Evolutionary conservation across 2,113 vertebrate genomes (phyloP), one percentile per base, ranked within the genome.

Genomic region (Jacana jacana): DNA sequence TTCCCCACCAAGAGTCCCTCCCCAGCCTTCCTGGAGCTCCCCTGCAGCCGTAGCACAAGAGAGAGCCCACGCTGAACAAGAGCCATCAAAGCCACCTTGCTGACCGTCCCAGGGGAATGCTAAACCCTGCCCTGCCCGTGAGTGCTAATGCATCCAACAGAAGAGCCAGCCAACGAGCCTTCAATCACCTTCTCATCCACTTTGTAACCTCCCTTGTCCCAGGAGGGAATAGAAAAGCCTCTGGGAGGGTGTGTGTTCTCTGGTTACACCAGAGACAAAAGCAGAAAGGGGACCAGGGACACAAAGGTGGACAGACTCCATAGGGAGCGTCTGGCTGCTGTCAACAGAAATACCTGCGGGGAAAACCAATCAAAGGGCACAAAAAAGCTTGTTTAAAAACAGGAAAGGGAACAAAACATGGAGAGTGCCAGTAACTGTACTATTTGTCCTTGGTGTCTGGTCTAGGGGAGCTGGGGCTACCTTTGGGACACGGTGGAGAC

Each of bases 191-290:
- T 39, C 22, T 2, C 28, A 30, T 7, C 57, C 40, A 1, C 1
- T 25, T 6, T 18, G 48, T 11, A 11, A n/a, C 13, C 58, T 31
- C 52, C 66, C 40, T 15, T 1, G 49, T 13, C 44, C 61, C 64
- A 10, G 42, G 11, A 20, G 17, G 15, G 25, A 65, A 40, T 0
- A 33, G 2, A 48, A 73, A 73, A 31, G 13, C n/a, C 55, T 13
- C 88, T 1, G 60, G 76, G 54, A 5, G 24, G 0, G 2, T 2
- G 2, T 0, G 0, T 1, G 8, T 13, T 12, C 91, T 44, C 65
- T 6, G 49, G 60, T 75, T 75, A 28, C 49, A 40, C 5, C 18
- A 4, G 60, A n/a, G 51, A 20, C 22, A 42, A 39, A n/a, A 28
- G 44, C 11, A 39, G 81, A 39, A 42, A 46, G 51, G 33, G 35